Evolutionary conservation across 2,888 invertebrate genomes (phyloP), one percentile per base, ranked within the genome.

Genomic region (Acrobasis repandana): DNA sequence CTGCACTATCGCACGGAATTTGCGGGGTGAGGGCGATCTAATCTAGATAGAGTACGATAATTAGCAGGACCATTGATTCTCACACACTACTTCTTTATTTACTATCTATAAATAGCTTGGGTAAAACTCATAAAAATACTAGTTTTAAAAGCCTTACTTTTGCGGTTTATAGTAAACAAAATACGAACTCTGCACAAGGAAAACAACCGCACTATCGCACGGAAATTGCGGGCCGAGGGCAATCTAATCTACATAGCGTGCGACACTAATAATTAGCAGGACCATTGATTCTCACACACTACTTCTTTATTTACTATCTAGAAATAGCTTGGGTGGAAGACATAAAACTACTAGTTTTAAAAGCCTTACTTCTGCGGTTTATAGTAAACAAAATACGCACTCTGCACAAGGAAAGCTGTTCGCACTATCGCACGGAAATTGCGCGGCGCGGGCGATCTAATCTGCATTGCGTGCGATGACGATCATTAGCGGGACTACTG

Each of bases 161-260:
- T 28, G 28, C 28, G 6, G 28, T 28, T 28, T 28, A 28, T 28
- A 28, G 4, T 6, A 5, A 28, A 28, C 6, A 28, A 20, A 20
- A 59, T 63, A 64, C 36, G 61, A 56, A 62, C 33, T 49, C 43
- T 20, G 47, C 52, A 61, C 36, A 77, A 78, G 76, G 72, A 71
- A 65, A 75, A n/a, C n/a, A n/a, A n/a, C 79, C 76, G 77, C 67
- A 71, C 75, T 80, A 82, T 81, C 73, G 72, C 74, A 69, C 89
- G 89, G 90, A 90, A 89, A 89, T 90, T 89, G 88, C 86, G 79
- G 80, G 80, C 82, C 80, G 80, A 84, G 80, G 82, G 73, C 82
- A 87, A 90, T 91, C 77, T 89, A 90, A 90, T 90, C 90, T 86
- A 78, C 76, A 82, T 90, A 85, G 88, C 90, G 91, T 91, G 54